These are phyloP conservation scores for Bruchidius siliquastri DNA, from an alignment of 2,888 invertebrate genomes.

Conservation along the genomic window DNA sequence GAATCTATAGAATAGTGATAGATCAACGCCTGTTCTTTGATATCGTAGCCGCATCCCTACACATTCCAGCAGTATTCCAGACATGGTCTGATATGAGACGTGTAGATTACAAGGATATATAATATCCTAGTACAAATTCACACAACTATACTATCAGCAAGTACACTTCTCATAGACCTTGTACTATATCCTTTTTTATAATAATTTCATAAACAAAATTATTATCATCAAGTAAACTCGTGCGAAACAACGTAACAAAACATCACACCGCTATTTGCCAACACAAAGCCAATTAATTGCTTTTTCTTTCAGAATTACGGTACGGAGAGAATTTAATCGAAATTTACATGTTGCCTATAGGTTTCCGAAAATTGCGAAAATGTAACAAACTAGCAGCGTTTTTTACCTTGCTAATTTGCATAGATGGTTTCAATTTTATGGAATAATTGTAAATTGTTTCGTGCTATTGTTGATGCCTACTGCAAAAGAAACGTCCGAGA, in stretches of 20 bases:
- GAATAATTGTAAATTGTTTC: not conserved
- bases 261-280: not conserved
- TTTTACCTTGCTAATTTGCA: not conserved
- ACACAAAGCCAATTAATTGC: not conserved
- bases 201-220: not conserved
- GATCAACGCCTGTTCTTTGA: no score
- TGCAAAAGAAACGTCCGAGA: not conserved
- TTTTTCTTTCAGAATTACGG: not conserved
- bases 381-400: not conserved
- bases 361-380: not conserved
- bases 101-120: no score
- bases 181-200: not conserved
- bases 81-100: no score
- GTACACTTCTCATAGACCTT: not conserved
- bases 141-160: no score
- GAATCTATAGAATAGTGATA: no score
- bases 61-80: no score
- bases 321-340: not conserved
- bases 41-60: no score
- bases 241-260: not conserved
- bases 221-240: not conserved
- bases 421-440: not conserved
- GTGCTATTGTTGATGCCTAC: not conserved
- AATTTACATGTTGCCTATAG: not conserved
- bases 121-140: no score